Conservation (phyloP, 2,888 invertebrate species). For the Dryomyza anilis region DNA sequence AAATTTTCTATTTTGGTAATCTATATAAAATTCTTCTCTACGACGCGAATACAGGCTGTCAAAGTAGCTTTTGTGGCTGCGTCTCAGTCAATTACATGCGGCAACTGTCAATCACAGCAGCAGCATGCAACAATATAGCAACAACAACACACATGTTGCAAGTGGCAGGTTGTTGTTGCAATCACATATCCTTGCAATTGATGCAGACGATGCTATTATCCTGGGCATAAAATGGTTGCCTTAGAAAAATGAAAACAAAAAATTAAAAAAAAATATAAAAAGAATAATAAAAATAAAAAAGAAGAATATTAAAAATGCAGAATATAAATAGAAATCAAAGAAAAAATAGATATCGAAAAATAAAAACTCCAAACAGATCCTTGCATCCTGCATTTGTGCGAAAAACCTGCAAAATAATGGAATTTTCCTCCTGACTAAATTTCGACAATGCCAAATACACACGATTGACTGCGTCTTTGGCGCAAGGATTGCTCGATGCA, state of each 20-base stretch:
- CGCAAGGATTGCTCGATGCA: constrained; percentile 18
- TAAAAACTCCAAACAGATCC: too few species aligned
- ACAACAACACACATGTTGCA: not conserved
- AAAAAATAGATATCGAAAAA: constrained; percentile 40
- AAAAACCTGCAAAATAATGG: constrained; percentile 50
- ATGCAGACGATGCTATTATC: not conserved
- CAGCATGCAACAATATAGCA: constrained; percentile 28
- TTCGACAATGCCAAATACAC: constrained; percentile 58
- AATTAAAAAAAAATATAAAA: too few species aligned
- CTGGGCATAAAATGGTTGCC: too few species aligned
- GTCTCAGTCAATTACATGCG: constrained; percentile 16
- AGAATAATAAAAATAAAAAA: not conserved
- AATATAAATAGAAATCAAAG: constrained; percentile 26
- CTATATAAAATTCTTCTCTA: too few species aligned
- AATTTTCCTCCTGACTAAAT: constrained; percentile 61
- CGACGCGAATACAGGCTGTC: too few species aligned
- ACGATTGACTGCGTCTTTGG: constrained; percentile 56
- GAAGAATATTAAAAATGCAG: constrained; percentile 14
- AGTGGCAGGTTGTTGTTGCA: not conserved
- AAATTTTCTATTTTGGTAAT: too few species aligned
- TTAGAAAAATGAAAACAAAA: too few species aligned
- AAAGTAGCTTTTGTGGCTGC: not conserved
- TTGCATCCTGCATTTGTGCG: constrained; percentile 22
- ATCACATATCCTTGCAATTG: not conserved
- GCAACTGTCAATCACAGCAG: constrained; percentile 48